Evolutionary conservation across 2,888 invertebrate species (phyloP).

Genomic region (Eutolmus rufibarbis): DNA sequence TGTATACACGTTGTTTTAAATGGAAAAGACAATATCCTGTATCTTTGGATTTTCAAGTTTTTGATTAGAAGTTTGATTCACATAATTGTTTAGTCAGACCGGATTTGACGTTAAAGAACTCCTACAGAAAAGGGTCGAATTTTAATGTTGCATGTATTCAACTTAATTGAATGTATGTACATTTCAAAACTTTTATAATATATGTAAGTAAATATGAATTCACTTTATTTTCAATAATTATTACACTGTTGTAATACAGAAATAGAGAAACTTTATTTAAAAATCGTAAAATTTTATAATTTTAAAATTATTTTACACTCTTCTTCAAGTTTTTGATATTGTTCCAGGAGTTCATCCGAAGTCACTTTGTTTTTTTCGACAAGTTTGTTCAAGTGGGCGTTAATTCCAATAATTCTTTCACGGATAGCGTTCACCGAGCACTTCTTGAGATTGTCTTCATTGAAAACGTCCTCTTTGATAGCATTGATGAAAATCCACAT

Average conservation of each 20-base stretch:
- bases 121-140: no score
- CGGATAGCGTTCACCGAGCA: constrained; percentile 54
- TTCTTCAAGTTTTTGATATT: constrained; percentile 51
- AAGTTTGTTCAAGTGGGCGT: constrained; percentile 55
- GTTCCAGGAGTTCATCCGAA: constrained; percentile 50
- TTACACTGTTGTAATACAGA: background rate
- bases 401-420: constrained; percentile 56
- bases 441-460: constrained; percentile 54
- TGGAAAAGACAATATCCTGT: no score
- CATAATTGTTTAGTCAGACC: no score
- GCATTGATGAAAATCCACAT: constrained; percentile 56
- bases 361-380: constrained; percentile 52
- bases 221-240: background rate
- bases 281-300: constrained; percentile 30
- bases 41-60: no score
- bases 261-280: background rate
- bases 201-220: no score
- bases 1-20: no score
- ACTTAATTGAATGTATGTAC: no score
- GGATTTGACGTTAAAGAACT: no score
- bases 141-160: no score
- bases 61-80: no score
- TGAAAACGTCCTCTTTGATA: constrained; percentile 55
- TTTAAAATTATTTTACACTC: constrained; percentile 53
- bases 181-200: no score